Percentiles rank a stretch among this genome's conserved stretches.
These are phyloP conservation scores for Brachystomella parvula DNA, from an alignment of 1,140 invertebrate genomes.

Conservation along the genomic window DNA sequence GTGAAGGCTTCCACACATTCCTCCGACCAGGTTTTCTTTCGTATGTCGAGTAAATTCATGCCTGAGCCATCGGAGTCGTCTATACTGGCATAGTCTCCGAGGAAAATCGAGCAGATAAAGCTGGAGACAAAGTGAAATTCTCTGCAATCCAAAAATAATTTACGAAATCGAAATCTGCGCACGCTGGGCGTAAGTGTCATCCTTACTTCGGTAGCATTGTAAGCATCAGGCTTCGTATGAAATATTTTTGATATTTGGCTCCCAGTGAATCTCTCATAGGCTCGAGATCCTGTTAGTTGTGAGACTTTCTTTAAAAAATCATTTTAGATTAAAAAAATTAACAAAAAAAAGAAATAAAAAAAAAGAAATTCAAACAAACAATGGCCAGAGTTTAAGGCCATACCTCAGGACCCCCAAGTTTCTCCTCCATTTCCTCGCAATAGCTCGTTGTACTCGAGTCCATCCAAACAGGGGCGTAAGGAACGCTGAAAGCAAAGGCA, in stretches of 20 bases:
- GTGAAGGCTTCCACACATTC: slow-evolving; percentile 58
- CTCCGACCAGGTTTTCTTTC: slow-evolving; percentile 65
- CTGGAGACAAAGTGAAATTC: slow-evolving; percentile 89
- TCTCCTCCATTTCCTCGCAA: slow-evolving; percentile 65
- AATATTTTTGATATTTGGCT: slow-evolving; percentile 85
- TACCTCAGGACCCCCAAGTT: slow-evolving; percentile 55
- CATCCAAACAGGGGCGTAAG: slow-evolving; percentile 92
- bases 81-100: slow-evolving; percentile 83
- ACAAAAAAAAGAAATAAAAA: slow-evolving; percentile 11
- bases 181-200: not conserved
- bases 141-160: slow-evolving; percentile 47
- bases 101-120: slow-evolving; percentile 77
- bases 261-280: slow-evolving; percentile 89
- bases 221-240: slow-evolving; percentile 61
- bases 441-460: slow-evolving; percentile 79
- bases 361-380: slow-evolving; percentile 4
- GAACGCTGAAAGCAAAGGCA: slow-evolving; percentile 61
- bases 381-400: no score
- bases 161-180: slow-evolving; percentile 1
- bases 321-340: slow-evolving; percentile 5
- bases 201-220: slow-evolving; percentile 67
- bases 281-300: slow-evolving; percentile 79
- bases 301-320: slow-evolving; percentile 58
- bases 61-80: slow-evolving; percentile 89
- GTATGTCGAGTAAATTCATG: slow-evolving; percentile 91